Evolutionary conservation across 2,113 vertebrate genomes (phyloP).

Genomic region (Phrynosoma platyrhinos): DNA sequence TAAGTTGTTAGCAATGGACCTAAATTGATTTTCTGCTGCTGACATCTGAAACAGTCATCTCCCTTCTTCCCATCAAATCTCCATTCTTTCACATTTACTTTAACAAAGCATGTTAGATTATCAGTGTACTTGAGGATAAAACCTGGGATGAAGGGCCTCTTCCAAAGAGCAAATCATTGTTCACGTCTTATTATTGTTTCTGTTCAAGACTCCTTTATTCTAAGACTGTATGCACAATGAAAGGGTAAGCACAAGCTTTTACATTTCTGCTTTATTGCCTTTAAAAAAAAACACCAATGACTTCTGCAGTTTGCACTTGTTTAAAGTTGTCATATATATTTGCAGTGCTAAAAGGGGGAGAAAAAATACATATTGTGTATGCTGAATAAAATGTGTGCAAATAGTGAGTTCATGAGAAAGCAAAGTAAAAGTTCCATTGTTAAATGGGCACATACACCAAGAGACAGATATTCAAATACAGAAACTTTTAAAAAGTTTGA

Average conservation of each 20-base stretch:
- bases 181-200: conserved; percentile 53
- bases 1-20: no score
- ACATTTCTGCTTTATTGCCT: conserved; percentile 38
- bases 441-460: conserved; percentile 48
- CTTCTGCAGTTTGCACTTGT: conserved; percentile 50
- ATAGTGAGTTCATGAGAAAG: conserved; percentile 64
- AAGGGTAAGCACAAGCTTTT: conserved; percentile 12
- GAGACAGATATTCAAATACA: conserved; percentile 60
- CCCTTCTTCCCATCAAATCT: conserved; percentile 34
- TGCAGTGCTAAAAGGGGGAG: conserved; percentile 39
- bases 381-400: conserved; percentile 63
- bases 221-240: conserved; percentile 36
- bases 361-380: conserved; percentile 57
- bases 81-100: conserved; percentile 56
- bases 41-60: conserved; percentile 34
- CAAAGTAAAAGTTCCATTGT: conserved; percentile 50
- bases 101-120: conserved; percentile 35
- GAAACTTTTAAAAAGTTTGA: conserved; percentile 73
- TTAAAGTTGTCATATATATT: conserved; percentile 56
- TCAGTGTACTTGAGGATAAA: conserved; percentile 48
- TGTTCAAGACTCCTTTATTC: conserved; percentile 52
- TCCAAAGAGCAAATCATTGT: conserved; percentile 34
- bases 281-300: background rate
- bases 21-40: conserved; percentile 30
- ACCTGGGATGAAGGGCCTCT: conserved; percentile 38